Percentiles rank a stretch among this genome's conserved stretches.
Evolutionary conservation across 2,888 invertebrate species (phyloP).

Genomic region (Stenichneumon culpator): DNA sequence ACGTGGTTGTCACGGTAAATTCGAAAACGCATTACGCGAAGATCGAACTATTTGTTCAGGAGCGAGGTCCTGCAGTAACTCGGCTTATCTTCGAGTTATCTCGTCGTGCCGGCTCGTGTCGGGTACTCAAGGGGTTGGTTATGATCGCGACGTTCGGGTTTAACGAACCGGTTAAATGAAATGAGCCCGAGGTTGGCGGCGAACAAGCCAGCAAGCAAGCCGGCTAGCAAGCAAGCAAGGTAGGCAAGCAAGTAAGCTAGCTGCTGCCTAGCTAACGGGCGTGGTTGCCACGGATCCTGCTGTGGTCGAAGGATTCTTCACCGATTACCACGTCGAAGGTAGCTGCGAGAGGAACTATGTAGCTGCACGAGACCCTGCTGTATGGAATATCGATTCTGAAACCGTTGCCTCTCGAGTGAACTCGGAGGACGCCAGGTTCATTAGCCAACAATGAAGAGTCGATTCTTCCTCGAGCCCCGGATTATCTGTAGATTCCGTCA

Average conservation of each 20-base stretch:
- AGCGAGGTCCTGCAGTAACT: conserved; percentile 23
- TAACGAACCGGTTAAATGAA: conserved; percentile 56
- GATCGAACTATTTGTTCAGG: conserved; percentile 1
- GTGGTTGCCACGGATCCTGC: conserved; percentile 50
- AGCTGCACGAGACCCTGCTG: conserved; percentile 33
- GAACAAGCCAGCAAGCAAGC: background rate
- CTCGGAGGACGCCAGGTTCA: conserved; percentile 65
- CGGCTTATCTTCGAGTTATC: conserved; percentile 50
- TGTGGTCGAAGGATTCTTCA: conserved; percentile 51
- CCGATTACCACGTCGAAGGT: conserved; percentile 31
- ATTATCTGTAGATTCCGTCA: conserved; percentile 53
- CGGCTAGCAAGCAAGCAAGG: background rate
- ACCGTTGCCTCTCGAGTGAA: conserved; percentile 64
- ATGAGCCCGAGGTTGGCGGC: conserved; percentile 36
- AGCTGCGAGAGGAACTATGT: conserved; percentile 22
- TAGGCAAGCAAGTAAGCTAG: conserved; percentile 4
- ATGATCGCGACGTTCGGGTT: conserved; percentile 39
- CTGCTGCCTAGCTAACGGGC: conserved; percentile 38
- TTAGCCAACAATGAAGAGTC: conserved; percentile 68
- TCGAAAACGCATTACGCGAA: background rate
- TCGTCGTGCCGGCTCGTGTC: conserved; percentile 23
- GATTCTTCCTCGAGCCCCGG: conserved; percentile 60
- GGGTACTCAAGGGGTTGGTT: conserved; percentile 9
- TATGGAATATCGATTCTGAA: conserved; percentile 61
- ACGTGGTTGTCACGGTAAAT: background rate